phyloP scores from a whole-genome alignment of 2,113 vertebrate genomes.

The Turnix velox region DNA sequence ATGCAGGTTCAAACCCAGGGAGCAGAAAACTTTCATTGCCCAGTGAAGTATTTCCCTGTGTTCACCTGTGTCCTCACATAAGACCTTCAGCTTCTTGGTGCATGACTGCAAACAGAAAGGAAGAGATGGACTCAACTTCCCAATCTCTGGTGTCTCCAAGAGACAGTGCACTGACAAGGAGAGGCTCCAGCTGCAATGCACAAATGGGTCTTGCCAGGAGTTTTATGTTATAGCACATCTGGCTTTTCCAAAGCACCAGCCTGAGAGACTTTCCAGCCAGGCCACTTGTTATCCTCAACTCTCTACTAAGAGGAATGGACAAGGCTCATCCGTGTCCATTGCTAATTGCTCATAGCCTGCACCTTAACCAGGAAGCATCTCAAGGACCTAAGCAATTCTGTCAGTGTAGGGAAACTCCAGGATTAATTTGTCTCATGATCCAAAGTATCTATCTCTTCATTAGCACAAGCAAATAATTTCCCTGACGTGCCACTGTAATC shows the following conservation, averaged over 20 bases:
- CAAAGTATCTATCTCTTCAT: neutral
- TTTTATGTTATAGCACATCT: fast-evolving
- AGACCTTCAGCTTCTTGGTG: neutral
- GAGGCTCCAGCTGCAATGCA: neutral
- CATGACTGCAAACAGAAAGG: neutral
- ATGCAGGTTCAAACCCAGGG: neutral
- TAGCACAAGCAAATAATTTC: neutral
- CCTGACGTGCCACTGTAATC: neutral
- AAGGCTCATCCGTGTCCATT: neutral
- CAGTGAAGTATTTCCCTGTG: neutral
- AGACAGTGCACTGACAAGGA: fast-evolving
- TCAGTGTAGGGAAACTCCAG: neutral
- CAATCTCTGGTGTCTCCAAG: neutral
- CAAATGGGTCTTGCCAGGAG: fast-evolving
- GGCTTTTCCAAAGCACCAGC: neutral
- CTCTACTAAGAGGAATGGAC: neutral
- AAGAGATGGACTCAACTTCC: neutral
- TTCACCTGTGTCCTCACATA: neutral
- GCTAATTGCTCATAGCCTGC: neutral
- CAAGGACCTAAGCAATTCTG: neutral
- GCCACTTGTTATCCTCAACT: neutral
- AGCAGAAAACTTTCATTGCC: neutral
- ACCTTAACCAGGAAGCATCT: neutral
- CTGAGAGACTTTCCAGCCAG: neutral
- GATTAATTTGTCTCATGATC: neutral